These are phyloP conservation scores for Sialia sialis DNA, from an alignment of 2,113 vertebrate genomes.

Conservation along the genomic window DNA sequence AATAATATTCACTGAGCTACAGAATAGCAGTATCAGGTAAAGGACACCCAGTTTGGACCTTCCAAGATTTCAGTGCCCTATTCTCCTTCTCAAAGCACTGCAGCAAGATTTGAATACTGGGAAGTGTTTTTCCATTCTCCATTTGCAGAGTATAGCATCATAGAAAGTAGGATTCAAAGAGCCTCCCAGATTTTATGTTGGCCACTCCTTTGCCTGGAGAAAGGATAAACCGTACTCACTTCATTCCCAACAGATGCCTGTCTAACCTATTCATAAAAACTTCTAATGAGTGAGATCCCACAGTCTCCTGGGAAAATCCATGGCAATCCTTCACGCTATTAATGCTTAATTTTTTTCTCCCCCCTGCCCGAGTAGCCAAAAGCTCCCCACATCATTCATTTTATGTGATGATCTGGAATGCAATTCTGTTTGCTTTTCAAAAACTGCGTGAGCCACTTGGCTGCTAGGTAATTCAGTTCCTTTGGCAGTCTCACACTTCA, in stretches of 20 bases:
- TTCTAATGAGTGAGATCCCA: neutral
- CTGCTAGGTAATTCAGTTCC: constrained; percentile 25
- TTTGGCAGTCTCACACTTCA: constrained; percentile 34
- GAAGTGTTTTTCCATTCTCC: neutral
- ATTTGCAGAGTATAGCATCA: neutral
- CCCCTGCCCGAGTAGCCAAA: neutral
- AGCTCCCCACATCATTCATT: neutral
- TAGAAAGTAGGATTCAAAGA: neutral
- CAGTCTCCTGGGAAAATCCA: neutral
- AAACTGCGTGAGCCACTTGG: constrained; percentile 32
- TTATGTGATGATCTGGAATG: constrained; percentile 28
- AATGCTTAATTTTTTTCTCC: neutral
- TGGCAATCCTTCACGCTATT: neutral
- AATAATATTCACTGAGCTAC: neutral
- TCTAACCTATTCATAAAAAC: constrained; percentile 15
- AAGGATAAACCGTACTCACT: constrained; percentile 20
- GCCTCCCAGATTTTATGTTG: constrained; percentile 2
- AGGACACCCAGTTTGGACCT: neutral
- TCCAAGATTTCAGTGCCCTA: neutral
- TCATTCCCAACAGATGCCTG: constrained; percentile 13
- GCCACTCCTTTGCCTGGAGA: constrained; percentile 8
- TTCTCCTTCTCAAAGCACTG: neutral
- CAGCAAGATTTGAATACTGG: neutral
- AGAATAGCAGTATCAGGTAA: neutral
- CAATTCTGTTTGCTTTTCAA: neutral